A percentile compares a stretch with the other conserved stretches of the same genome.
phyloP scores from a whole-genome alignment of 1,140 invertebrate genomes.

The Ips nitidus region DNA sequence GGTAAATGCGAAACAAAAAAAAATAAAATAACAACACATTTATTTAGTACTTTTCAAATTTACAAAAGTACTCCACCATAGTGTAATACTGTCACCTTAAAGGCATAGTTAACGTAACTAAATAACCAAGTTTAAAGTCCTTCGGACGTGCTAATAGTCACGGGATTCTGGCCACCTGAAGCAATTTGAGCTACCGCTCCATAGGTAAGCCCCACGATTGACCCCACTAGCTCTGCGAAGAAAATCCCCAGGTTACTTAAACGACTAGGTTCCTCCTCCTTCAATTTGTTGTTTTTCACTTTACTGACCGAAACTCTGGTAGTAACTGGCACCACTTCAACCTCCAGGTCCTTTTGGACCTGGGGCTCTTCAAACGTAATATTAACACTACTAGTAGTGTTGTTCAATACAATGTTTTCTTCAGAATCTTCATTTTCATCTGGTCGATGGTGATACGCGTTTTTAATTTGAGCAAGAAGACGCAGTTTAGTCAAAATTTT shows the following conservation, averaged over 20 bases:
- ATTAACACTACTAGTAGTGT: slow-evolving; percentile 6
- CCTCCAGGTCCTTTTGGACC: not conserved
- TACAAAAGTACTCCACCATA: too few species aligned
- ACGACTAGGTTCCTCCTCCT: slow-evolving; percentile 2
- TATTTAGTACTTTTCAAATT: too few species aligned
- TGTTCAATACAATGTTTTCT: slow-evolving; percentile 6
- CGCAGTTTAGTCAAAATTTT: slow-evolving; percentile 29
- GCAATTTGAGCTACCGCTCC: slow-evolving; percentile 36
- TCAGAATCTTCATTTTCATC: slow-evolving; percentile 1
- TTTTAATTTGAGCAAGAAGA: slow-evolving; percentile 28
- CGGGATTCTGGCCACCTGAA: slow-evolving; percentile 17
- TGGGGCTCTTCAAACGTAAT: not conserved
- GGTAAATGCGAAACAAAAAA: too few species aligned
- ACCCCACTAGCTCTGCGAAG: slow-evolving; percentile 37
- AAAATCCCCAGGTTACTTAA: slow-evolving; percentile 33
- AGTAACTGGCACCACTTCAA: not conserved
- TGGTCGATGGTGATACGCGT: slow-evolving; percentile 17
- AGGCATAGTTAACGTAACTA: too few species aligned
- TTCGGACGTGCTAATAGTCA: slow-evolving; percentile 24
- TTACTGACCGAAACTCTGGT: not conserved
- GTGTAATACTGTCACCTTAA: not conserved
- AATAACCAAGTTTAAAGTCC: slow-evolving; percentile 6
- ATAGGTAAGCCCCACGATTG: slow-evolving; percentile 36
- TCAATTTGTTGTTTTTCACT: slow-evolving; percentile 6
- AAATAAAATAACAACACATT: too few species aligned